These are phyloP conservation scores for Dipodomys merriami DNA, from an alignment of 2,113 vertebrate genomes.

Conservation along the genomic window DNA sequence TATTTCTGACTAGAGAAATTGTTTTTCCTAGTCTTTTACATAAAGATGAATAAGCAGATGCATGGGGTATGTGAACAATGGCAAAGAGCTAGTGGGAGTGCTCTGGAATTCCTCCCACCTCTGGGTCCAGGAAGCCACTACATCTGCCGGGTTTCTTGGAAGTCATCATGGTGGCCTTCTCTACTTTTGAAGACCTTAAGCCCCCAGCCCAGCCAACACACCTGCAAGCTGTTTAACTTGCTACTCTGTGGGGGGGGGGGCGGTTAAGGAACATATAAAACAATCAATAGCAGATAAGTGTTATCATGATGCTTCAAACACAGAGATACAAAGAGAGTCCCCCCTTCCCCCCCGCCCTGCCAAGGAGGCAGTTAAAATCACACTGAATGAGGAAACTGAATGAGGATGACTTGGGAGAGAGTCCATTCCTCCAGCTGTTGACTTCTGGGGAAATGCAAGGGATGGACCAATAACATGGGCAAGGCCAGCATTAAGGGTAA, in stretches of 20 bases:
- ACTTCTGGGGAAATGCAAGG: background rate
- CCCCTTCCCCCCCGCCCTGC: background rate
- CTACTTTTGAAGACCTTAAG: background rate
- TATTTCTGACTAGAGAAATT: background rate
- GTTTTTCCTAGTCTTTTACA: conserved; percentile 42
- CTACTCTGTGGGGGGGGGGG: background rate
- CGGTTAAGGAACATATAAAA: conserved; percentile 17
- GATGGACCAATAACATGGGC: background rate
- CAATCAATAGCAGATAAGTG: conserved; percentile 1
- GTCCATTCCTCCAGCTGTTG: background rate
- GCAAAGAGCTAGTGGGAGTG: background rate
- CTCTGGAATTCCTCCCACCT: background rate
- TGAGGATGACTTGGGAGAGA: background rate
- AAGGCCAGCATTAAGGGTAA: background rate
- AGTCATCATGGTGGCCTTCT: background rate
- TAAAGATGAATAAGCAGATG: conserved; percentile 49
- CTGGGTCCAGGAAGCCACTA: background rate
- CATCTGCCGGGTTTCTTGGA: background rate
- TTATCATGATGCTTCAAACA: background rate
- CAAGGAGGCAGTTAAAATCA: background rate
- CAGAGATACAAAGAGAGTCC: background rate
- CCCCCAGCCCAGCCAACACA: background rate
- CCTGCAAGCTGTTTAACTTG: background rate
- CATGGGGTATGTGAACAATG: background rate
- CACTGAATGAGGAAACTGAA: background rate